A percentile compares a stretch with the other conserved stretches of the same genome.
phyloP scores from a whole-genome alignment of 2,797 vertebrate genomes.

The Lindbergichthys nudifrons region DNA sequence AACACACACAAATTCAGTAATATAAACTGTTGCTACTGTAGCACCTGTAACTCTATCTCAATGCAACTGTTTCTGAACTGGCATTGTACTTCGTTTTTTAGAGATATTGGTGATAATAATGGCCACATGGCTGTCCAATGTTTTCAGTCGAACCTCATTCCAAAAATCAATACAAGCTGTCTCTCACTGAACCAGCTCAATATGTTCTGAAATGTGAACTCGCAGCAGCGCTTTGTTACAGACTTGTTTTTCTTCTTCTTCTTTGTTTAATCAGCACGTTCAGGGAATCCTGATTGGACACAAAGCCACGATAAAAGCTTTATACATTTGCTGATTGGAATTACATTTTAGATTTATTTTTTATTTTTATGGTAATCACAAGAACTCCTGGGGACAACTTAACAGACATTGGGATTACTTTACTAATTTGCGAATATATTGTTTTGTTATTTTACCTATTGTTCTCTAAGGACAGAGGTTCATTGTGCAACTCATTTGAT shows the following conservation, averaged over 20 bases:
- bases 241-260: not conserved
- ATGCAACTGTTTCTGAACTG: not conserved
- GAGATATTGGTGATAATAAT: constrained; percentile 19
- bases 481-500: not conserved
- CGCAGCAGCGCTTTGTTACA: constrained; percentile 2
- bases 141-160: constrained; percentile 44
- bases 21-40: not conserved
- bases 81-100: constrained; percentile 16
- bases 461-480: not conserved
- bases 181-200: constrained; percentile 36
- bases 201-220: constrained; percentile 56
- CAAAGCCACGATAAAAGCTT: constrained; percentile 18
- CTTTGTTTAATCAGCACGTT: constrained; percentile 33
- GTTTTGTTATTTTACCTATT: not conserved
- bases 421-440: constrained; percentile 24
- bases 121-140: constrained; percentile 36
- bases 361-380: constrained; percentile 30
- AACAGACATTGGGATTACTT: not conserved
- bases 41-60: constrained; percentile 29
- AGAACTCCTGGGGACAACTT: not conserved
- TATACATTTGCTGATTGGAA: constrained; percentile 31
- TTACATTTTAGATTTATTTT: constrained; percentile 14
- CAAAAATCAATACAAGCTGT: constrained; percentile 53
- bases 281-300: constrained; percentile 45
- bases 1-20: constrained; percentile 8